phyloP scores from a whole-genome alignment of 1,140 invertebrate species.

The Papilio glaucus region DNA sequence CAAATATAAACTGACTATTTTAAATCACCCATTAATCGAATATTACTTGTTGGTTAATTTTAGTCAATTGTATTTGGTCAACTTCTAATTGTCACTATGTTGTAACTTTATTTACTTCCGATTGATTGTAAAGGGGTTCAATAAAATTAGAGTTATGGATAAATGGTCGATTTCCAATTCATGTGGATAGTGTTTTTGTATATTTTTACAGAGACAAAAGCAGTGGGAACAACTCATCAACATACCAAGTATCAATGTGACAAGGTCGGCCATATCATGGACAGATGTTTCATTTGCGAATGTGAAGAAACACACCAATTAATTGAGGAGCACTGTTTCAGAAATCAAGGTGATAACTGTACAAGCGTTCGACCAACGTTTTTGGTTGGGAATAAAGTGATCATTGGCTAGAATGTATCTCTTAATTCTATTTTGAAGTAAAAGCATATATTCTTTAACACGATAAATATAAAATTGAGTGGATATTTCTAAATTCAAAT shows the following conservation, averaged over 20 bases:
- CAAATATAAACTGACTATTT: too few relatives aligned
- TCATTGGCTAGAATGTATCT: not conserved
- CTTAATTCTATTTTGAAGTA: not conserved
- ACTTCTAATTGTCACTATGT: too few relatives aligned
- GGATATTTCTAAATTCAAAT: too few relatives aligned
- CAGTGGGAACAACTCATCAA: conserved; percentile 44
- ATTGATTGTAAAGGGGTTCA: too few relatives aligned
- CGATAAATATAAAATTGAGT: too few relatives aligned
- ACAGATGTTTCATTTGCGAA: conserved; percentile 66
- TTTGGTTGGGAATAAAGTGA: conserved; percentile 45
- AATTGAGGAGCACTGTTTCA: conserved; percentile 68
- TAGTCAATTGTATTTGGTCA: too few relatives aligned
- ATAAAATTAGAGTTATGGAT: too few relatives aligned
- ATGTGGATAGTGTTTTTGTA: not conserved
- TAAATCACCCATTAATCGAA: too few relatives aligned
- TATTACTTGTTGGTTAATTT: too few relatives aligned
- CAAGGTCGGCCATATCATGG: conserved; percentile 47
- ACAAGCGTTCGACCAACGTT: conserved; percentile 48
- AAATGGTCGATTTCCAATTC: too few relatives aligned
- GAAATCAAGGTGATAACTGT: conserved; percentile 54
- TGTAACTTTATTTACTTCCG: too few relatives aligned
- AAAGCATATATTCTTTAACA: too few relatives aligned
- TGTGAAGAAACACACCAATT: conserved; percentile 53
- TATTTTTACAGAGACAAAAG: conserved; percentile 27
- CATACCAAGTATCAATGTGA: conserved; percentile 61